Conservation (phyloP, 2,888 invertebrate species). For the Anarsia innoxiella region DNA sequence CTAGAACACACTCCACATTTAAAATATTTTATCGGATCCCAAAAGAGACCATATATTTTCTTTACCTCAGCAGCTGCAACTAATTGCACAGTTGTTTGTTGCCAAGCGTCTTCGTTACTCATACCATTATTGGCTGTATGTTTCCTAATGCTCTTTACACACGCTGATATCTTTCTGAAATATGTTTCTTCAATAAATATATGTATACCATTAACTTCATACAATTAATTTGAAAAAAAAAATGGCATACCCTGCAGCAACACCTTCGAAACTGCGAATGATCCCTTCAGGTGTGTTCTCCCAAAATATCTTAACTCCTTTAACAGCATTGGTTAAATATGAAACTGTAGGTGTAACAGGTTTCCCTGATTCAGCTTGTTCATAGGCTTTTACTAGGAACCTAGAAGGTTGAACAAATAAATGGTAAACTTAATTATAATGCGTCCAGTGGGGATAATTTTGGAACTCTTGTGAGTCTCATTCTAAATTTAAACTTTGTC, state of each 20-base stretch:
- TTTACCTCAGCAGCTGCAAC: slow-evolving; percentile 87
- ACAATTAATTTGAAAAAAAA: neutral
- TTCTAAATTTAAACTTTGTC: too few relatives aligned
- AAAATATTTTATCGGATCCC: too few relatives aligned
- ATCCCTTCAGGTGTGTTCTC: slow-evolving; percentile 66
- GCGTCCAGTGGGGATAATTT: too few relatives aligned
- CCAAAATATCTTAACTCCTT: slow-evolving; percentile 29
- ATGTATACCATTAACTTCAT: neutral
- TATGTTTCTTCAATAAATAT: neutral
- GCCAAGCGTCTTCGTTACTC: slow-evolving; percentile 86
- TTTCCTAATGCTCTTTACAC: slow-evolving; percentile 78
- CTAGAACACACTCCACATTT: too few relatives aligned
- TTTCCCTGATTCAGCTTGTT: slow-evolving; percentile 77
- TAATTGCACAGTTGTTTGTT: slow-evolving; percentile 85
- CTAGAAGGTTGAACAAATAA: slow-evolving; percentile 47
- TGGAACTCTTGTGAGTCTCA: too few relatives aligned
- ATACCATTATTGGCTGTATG: too few relatives aligned
- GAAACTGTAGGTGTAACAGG: slow-evolving; percentile 79
- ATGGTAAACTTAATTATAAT: too few relatives aligned
- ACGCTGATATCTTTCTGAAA: slow-evolving; percentile 79
- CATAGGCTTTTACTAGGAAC: slow-evolving; percentile 85
- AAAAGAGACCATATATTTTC: too few relatives aligned
- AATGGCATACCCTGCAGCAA: slow-evolving; percentile 75
- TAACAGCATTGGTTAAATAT: slow-evolving; percentile 68
- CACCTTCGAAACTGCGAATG: slow-evolving; percentile 71